A percentile compares a stretch with the other conserved stretches of the same genome.
Conservation (phyloP, 64 coral and sea anemone genomes). For the Catalaphyllia jardinei region DNA sequence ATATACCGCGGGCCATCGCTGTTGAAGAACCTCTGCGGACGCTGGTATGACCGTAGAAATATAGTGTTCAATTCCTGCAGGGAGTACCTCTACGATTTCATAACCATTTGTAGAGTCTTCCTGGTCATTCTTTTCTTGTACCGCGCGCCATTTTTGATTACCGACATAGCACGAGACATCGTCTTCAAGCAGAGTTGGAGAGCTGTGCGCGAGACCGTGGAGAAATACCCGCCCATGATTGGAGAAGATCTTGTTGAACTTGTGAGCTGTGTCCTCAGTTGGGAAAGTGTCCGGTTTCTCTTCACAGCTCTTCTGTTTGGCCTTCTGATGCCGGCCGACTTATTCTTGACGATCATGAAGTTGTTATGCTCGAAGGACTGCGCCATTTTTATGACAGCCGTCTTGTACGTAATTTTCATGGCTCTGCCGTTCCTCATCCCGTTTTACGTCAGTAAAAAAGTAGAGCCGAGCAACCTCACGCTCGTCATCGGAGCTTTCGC, state of each 20-base stretch:
- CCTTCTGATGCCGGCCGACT: conserved; percentile 90
- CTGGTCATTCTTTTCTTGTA: conserved; percentile 78
- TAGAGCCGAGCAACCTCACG: conserved; percentile 33
- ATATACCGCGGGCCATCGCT: conserved; percentile 88
- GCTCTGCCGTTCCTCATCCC: conserved; percentile 86
- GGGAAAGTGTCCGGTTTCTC: conserved; percentile 86
- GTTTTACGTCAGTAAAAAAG: conserved; percentile 57
- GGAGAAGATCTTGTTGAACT: conserved; percentile 68
- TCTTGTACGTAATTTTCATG: conserved; percentile 75
- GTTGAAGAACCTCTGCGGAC: conserved; percentile 69
- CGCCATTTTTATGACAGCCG: conserved; percentile 62
- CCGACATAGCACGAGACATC: conserved; percentile 86
- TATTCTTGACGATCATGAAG: conserved; percentile 84
- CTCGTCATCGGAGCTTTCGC: conserved; percentile 79
- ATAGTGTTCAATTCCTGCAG: conserved; percentile 70
- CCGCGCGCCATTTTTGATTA: conserved; percentile 87
- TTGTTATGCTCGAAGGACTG: conserved; percentile 45
- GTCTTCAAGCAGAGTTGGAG: conserved; percentile 87
- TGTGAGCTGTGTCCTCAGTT: conserved; percentile 55
- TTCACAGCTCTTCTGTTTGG: conserved; percentile 89
- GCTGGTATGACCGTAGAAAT: conserved; percentile 88
- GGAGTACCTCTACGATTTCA: conserved; percentile 79
- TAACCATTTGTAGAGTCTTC: conserved; percentile 78
- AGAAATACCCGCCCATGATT: conserved; percentile 77
- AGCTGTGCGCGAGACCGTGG: conserved; percentile 85